A percentile compares a stretch with the other conserved stretches of the same genome.
Conservation (phyloP, 2,113 vertebrate genomes). For the Panthera tigris region DNA sequence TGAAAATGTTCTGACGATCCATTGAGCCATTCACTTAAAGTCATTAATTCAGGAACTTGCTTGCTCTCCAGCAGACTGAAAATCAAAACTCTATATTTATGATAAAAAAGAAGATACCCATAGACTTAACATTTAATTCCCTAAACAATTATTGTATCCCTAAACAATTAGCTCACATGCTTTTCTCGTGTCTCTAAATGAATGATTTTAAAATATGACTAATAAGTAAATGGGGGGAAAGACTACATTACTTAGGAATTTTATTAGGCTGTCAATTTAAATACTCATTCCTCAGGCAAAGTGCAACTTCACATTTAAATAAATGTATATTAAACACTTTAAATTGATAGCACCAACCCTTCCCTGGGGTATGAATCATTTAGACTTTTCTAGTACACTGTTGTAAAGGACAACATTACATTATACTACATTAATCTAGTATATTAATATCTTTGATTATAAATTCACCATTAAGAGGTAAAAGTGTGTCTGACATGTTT, state of each 20-base stretch:
- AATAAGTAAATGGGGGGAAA: slow-evolving; percentile 64
- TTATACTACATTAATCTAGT: slow-evolving; percentile 48
- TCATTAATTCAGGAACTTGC: slow-evolving; percentile 1
- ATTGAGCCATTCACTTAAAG: slow-evolving; percentile 52
- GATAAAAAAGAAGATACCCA: slow-evolving; percentile 52
- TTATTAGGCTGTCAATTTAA: slow-evolving; percentile 81
- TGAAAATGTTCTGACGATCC: slow-evolving; percentile 71
- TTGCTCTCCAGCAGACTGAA: slow-evolving; percentile 25
- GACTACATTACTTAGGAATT: slow-evolving; percentile 78
- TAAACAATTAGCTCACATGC: slow-evolving; percentile 76
- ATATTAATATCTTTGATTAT: slow-evolving; percentile 61
- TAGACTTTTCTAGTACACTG: slow-evolving; percentile 62
- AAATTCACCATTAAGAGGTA: slow-evolving; percentile 47
- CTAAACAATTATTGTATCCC: slow-evolving; percentile 75
- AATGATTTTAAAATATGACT: slow-evolving; percentile 77
- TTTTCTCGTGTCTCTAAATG: slow-evolving; percentile 76
- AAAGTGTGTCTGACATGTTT: background rate
- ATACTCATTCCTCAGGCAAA: slow-evolving; percentile 79
- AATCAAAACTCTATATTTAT: slow-evolving; percentile 74
- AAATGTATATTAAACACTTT: slow-evolving; percentile 81
- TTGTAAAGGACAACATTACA: slow-evolving; percentile 44
- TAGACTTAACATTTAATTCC: slow-evolving; percentile 75
- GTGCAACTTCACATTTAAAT: slow-evolving; percentile 80
- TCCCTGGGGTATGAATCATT: slow-evolving; percentile 76
- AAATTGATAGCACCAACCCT: slow-evolving; percentile 76